A percentile compares a stretch with the other conserved stretches of the same genome.
Evolutionary conservation across 2,113 vertebrate species (phyloP).

Genomic region (Zonotrichia leucophrys): DNA sequence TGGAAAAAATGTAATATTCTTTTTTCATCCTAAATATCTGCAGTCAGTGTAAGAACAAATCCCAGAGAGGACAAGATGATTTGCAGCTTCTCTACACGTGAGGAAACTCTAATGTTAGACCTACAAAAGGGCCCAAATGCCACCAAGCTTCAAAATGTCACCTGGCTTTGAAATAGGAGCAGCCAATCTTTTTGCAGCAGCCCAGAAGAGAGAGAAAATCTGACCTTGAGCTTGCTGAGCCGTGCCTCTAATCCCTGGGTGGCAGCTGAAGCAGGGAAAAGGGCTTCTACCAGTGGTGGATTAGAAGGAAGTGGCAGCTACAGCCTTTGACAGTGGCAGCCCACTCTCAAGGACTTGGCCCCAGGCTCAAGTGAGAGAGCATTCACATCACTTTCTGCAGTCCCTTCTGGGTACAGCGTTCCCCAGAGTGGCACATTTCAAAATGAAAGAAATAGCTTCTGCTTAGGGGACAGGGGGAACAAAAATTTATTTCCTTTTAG

Average conservation of each 20-base stretch:
- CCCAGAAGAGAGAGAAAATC: neutral
- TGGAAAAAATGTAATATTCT: slow-evolving; percentile 4
- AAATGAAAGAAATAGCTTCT: neutral
- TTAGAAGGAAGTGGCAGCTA: neutral
- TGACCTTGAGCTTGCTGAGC: neutral
- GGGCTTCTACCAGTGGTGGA: neutral
- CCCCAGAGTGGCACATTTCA: neutral
- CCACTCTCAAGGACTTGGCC: neutral
- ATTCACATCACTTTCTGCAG: neutral
- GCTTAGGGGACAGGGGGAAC: neutral
- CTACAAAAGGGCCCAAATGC: neutral
- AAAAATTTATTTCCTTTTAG: neutral
- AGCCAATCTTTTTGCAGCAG: neutral
- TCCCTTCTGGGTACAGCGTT: neutral
- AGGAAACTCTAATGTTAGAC: neutral
- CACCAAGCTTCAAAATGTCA: neutral
- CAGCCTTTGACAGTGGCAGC: neutral
- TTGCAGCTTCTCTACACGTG: neutral
- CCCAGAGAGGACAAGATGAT: neutral
- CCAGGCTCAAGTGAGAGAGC: neutral
- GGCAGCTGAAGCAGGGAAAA: neutral
- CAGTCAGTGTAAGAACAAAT: neutral
- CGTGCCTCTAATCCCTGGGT: fast-evolving
- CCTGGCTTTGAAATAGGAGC: neutral
- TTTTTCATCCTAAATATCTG: neutral